Evolutionary conservation across 2,888 invertebrate species (phyloP), one percentile per base, ranked within the genome.

Genomic region (Monopis laevigella): DNA sequence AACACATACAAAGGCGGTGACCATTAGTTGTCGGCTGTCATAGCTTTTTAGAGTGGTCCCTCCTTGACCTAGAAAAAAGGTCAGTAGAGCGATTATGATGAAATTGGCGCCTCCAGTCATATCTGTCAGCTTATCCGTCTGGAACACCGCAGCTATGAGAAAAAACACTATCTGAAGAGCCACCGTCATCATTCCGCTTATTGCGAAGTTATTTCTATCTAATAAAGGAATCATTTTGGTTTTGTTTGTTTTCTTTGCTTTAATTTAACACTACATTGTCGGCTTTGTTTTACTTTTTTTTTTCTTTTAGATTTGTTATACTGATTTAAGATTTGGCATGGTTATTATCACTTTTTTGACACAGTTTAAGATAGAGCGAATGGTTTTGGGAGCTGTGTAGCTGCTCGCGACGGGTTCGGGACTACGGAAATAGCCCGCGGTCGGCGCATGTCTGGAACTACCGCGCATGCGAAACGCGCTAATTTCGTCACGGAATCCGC

Each of bases 101-200:
- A 96, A 96, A 74, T 96, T 96, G 42, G 92, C 90, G 43, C 96
- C 96, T 6, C 96, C 94, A 45, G 95, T 95, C 74, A 96, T 93
- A 69, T 96, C 96, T 1, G 95, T 93, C 43, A 96, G 83, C 75
- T 95, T 94, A 65, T 96, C 95, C 75, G 91, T 87, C 67, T 94
- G 92, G 53, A 92, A 90, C 42, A 88, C 84, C 3, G 93, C 90
- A 29, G 94, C 94, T 51, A 96, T 86, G 27, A 89, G 83, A 72
- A 96, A 96, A 75, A 95, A 96, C 40, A 92, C 82, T 41, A 95
- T 82, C 74, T 96, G 96, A 89, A 93, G 88, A 16, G 85, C 84
- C 19, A 91, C 88, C 1, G 91, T 90, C 38, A 93, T 91, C 68
- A 93, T 91, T 18, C 91, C 93, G 70, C 92, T 92, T 48, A 93